Percentiles rank a stretch among this genome's conserved stretches.
These are phyloP conservation scores for Solea solea DNA, from an alignment of 2,113 vertebrate species.

Conservation along the genomic window DNA sequence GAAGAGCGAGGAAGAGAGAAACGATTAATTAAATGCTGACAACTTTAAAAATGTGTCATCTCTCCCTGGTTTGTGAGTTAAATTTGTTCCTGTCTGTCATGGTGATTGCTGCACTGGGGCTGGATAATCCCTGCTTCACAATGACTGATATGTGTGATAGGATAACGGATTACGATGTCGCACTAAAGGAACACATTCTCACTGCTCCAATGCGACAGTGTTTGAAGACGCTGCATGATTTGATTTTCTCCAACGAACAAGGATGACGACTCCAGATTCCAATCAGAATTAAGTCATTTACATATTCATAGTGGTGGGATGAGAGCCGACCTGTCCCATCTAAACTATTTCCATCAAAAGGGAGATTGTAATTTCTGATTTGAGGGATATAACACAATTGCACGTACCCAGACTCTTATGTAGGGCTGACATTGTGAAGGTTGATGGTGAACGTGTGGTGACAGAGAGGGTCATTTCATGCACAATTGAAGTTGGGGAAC, in stretches of 20 bases:
- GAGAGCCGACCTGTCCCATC: conserved; percentile 29
- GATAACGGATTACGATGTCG: conserved; percentile 12
- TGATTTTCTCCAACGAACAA: conserved; percentile 37
- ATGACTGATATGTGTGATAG: conserved; percentile 8
- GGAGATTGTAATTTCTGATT: conserved; percentile 51
- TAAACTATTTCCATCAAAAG: conserved; percentile 43
- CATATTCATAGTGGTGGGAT: conserved; percentile 48
- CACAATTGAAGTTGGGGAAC: conserved; percentile 37
- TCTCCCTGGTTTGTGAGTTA: not conserved
- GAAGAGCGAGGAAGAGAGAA: not conserved
- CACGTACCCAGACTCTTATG: conserved; percentile 34
- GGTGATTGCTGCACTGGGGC: conserved; percentile 13
- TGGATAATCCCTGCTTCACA: conserved; percentile 6
- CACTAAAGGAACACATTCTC: conserved; percentile 22
- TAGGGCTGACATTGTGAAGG: conserved; percentile 40
- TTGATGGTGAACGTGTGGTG: conserved; percentile 24
- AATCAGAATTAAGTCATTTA: conserved; percentile 38
- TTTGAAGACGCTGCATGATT: conserved; percentile 30
- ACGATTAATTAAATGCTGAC: not conserved
- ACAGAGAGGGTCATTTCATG: conserved; percentile 33
- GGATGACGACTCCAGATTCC: conserved; percentile 44
- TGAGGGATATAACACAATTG: conserved; percentile 46
- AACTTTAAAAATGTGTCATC: conserved; percentile 6
- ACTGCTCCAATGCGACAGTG: conserved; percentile 10
- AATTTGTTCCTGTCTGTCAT: conserved; percentile 23